These are phyloP conservation scores for Meda fulgida DNA, from an alignment of 2,797 vertebrate species.

Conservation along the genomic window DNA sequence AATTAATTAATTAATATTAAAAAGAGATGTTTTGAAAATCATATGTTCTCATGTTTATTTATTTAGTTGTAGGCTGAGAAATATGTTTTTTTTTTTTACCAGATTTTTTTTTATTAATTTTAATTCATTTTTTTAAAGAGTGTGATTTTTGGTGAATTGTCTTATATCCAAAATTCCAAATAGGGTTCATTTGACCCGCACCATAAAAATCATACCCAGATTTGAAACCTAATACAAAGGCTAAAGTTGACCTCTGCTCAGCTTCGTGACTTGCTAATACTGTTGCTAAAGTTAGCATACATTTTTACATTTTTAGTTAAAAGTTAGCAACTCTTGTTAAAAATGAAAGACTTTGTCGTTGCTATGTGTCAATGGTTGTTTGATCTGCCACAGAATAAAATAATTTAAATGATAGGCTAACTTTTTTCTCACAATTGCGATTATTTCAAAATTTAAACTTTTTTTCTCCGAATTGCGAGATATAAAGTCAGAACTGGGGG, in stretches of 20 bases:
- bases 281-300: background rate
- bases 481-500: too few relatives aligned
- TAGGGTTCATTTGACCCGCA: background rate
- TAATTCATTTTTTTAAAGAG: background rate
- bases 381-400: too few relatives aligned
- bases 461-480: too few relatives aligned
- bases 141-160: background rate
- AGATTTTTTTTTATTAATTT: background rate
- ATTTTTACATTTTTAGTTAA: too few relatives aligned
- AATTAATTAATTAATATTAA: too few relatives aligned
- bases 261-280: background rate
- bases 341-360: background rate
- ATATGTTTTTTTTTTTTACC: background rate
- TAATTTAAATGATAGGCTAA: too few relatives aligned
- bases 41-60: background rate
- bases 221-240: too few relatives aligned
- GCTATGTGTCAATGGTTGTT: background rate
- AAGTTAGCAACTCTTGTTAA: background rate
- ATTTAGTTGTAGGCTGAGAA: background rate
- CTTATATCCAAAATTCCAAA: background rate
- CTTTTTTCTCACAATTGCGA: too few relatives aligned
- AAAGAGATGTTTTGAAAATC: background rate
- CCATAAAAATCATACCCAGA: too few relatives aligned
- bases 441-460: too few relatives aligned
- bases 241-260: background rate